phyloP scores from a whole-genome alignment of 2,888 invertebrate species.

The Linyphia triangularis region DNA sequence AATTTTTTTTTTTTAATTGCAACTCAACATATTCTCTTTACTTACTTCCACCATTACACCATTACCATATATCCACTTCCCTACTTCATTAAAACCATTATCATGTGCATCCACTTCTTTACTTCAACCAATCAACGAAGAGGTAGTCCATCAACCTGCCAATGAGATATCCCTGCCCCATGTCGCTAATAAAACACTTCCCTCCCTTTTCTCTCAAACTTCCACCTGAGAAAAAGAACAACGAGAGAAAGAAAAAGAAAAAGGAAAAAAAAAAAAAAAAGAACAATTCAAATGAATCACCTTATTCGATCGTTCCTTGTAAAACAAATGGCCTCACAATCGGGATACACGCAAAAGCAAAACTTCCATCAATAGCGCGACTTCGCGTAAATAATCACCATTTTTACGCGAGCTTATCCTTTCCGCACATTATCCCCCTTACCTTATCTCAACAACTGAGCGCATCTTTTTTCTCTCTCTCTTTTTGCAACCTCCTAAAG shows the following conservation, averaged over 20 bases:
- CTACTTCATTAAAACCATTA: background rate
- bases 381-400: conserved; percentile 58
- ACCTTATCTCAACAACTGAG: conserved; percentile 31
- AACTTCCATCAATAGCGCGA: conserved; percentile 33
- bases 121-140: conserved; percentile 12
- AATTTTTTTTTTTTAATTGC: too few relatives aligned
- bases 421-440: conserved; percentile 14
- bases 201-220: background rate
- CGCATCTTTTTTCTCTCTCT: background rate
- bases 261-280: background rate
- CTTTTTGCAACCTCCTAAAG: background rate
- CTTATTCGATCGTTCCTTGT: background rate
- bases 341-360: conserved; percentile 34
- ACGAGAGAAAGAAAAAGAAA: background rate
- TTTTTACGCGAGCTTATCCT: conserved; percentile 47
- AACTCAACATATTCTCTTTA: too few relatives aligned
- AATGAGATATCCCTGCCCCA: conserved; percentile 21
- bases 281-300: conserved; percentile 42
- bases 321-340: conserved; percentile 50
- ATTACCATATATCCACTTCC: too few relatives aligned
- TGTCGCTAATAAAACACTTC: conserved; percentile 45
- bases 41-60: too few relatives aligned
- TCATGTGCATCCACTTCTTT: background rate
- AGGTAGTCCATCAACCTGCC: conserved; percentile 33
- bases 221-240: background rate